phyloP scores from a whole-genome alignment of 23 tunicate genomes.

The Oikopleura albicans region DNA sequence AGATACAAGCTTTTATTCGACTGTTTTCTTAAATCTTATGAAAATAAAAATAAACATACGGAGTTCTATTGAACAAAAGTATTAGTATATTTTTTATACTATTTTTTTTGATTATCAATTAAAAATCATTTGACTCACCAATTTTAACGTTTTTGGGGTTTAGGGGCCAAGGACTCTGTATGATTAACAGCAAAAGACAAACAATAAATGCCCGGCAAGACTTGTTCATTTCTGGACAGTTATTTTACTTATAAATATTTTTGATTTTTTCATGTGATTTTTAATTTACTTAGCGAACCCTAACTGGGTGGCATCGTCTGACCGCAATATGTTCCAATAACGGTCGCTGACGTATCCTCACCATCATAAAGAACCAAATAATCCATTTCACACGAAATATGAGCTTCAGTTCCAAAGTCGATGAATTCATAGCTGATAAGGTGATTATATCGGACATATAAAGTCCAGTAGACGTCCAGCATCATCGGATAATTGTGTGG shows the following conservation, averaged over 20 bases:
- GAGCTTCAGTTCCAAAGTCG: not conserved
- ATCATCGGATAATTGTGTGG: not conserved
- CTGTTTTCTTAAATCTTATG: too few species aligned
- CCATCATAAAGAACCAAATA: constrained; percentile 48
- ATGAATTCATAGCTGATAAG: not conserved
- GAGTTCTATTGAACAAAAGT: too few species aligned
- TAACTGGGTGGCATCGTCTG: constrained; percentile 21
- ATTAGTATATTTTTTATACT: too few species aligned
- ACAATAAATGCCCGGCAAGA: too few species aligned
- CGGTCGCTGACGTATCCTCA: constrained; percentile 23
- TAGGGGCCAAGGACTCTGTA: too few species aligned
- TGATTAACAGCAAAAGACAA: too few species aligned
- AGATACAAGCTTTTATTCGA: too few species aligned
- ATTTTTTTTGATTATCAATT: too few species aligned
- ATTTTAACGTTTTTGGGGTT: too few species aligned
- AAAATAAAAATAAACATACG: too few species aligned
- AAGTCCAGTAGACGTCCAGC: not conserved
- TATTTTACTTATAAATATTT: not conserved
- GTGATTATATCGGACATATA: not conserved
- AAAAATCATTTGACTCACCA: too few species aligned
- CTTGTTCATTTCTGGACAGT: too few species aligned
- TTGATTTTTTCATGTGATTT: not conserved
- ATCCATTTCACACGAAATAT: constrained; percentile 26
- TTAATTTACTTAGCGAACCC: not conserved
- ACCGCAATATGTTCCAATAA: constrained; percentile 61